phyloP scores from a whole-genome alignment of 2,797 vertebrate genomes.

The Phaenicophaeus curvirostris region DNA sequence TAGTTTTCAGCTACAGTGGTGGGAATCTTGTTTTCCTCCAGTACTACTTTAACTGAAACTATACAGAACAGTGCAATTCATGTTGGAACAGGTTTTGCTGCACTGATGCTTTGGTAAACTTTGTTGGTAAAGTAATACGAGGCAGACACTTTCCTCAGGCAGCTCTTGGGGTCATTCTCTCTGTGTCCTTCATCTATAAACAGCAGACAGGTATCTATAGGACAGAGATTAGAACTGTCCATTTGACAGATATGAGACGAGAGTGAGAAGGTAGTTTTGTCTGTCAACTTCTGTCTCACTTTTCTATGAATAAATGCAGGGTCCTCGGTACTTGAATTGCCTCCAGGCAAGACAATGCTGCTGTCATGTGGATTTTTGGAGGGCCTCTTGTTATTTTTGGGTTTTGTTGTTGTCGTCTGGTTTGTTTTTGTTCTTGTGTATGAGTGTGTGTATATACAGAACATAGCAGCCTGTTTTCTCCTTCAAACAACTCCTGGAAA shows the following conservation, averaged over 20 bases:
- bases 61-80: fast-evolving
- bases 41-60: background rate
- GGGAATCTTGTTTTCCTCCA: background rate
- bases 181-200: background rate
- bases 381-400: background rate
- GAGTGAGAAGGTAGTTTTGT: background rate
- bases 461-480: background rate
- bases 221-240: background rate
- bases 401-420: background rate
- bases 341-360: background rate
- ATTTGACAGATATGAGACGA: background rate
- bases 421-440: background rate
- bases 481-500: background rate
- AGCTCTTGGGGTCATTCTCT: background rate
- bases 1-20: background rate
- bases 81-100: background rate
- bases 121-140: background rate
- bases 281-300: background rate
- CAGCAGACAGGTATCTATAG: background rate
- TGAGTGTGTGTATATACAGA: background rate
- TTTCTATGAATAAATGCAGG: background rate
- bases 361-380: background rate
- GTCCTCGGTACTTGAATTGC: background rate
- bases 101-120: background rate
- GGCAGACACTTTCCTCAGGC: background rate